Percentiles rank a stretch among this genome's conserved stretches.
Conservation (phyloP, 1,140 invertebrate genomes). For the Ceratina australensis region DNA sequence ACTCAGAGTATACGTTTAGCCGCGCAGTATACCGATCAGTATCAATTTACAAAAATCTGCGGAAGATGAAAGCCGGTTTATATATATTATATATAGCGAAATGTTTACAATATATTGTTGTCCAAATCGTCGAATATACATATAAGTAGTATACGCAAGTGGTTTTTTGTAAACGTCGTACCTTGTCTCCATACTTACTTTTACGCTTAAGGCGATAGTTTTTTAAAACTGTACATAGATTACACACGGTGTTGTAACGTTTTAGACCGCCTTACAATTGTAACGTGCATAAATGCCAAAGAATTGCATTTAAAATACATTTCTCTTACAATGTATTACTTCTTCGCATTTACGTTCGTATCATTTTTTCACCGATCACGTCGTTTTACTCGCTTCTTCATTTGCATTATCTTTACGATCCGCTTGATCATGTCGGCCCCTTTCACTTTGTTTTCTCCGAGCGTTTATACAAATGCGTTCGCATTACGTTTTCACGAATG, state of each 20-base stretch:
- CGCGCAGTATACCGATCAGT: slow-evolving; percentile 12
- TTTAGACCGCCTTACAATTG: slow-evolving; percentile 49
- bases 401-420: slow-evolving; percentile 16
- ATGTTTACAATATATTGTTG: slow-evolving; percentile 29
- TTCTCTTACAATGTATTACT: slow-evolving; percentile 50
- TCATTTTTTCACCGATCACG: slow-evolving; percentile 24
- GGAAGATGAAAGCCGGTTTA: neutral
- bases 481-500: slow-evolving; percentile 6
- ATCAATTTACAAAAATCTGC: slow-evolving; percentile 24
- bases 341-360: slow-evolving; percentile 50
- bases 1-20: slow-evolving; percentile 19
- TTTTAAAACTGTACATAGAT: slow-evolving; percentile 37
- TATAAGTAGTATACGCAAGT: slow-evolving; percentile 7
- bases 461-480: neutral
- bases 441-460: neutral
- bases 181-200: slow-evolving; percentile 33
- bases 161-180: slow-evolving; percentile 24
- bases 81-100: slow-evolving; percentile 11
- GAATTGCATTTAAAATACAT: slow-evolving; percentile 73
- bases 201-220: slow-evolving; percentile 38
- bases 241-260: slow-evolving; percentile 34
- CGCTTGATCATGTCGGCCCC: slow-evolving; percentile 5
- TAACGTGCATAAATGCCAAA: slow-evolving; percentile 71
- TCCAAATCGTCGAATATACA: slow-evolving; percentile 10
- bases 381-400: slow-evolving; percentile 17